A percentile compares a stretch with the other conserved stretches of the same genome.
phyloP scores from a whole-genome alignment of 2,888 invertebrate species.

The Cataglyphis livida region DNA sequence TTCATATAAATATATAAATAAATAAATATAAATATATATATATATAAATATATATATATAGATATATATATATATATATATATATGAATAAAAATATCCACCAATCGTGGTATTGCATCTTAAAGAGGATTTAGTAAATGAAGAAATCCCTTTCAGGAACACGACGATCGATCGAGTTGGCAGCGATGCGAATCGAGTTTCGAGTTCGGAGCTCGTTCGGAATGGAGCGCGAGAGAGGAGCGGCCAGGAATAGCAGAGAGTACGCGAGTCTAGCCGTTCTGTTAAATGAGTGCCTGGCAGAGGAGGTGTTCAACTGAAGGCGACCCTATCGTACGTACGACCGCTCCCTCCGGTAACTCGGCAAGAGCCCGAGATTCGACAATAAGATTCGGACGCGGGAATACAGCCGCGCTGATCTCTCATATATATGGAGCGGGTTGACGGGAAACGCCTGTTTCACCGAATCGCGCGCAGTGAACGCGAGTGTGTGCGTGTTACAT shows the following conservation, averaged over 20 bases:
- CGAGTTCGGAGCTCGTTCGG: slow-evolving; percentile 61
- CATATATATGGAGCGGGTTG: slow-evolving; percentile 78
- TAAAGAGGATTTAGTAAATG: background rate
- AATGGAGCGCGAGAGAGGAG: slow-evolving; percentile 56
- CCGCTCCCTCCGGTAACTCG: slow-evolving; percentile 79
- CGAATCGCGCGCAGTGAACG: slow-evolving; percentile 75
- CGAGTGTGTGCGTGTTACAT: slow-evolving; percentile 58
- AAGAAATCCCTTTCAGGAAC: background rate
- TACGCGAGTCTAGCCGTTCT: background rate
- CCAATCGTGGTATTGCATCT: background rate
- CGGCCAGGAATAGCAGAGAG: slow-evolving; percentile 47
- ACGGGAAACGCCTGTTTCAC: slow-evolving; percentile 75
- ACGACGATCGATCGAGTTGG: slow-evolving; percentile 10
- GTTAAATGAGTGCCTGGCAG: slow-evolving; percentile 23
- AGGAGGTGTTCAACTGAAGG: slow-evolving; percentile 60
- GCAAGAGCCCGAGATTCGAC: slow-evolving; percentile 54
- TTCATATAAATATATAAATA: too few species aligned
- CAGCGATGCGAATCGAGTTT: slow-evolving; percentile 63
- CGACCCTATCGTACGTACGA: slow-evolving; percentile 74
- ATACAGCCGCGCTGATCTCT: slow-evolving; percentile 38
- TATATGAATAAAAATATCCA: background rate
- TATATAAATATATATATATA: too few species aligned
- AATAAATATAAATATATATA: too few species aligned
- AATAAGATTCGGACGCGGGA: slow-evolving; percentile 19
- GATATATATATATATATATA: too few species aligned